These are phyloP conservation scores for Amphipyra berbera DNA, from an alignment of 2,888 invertebrate species.

Conservation along the genomic window DNA sequence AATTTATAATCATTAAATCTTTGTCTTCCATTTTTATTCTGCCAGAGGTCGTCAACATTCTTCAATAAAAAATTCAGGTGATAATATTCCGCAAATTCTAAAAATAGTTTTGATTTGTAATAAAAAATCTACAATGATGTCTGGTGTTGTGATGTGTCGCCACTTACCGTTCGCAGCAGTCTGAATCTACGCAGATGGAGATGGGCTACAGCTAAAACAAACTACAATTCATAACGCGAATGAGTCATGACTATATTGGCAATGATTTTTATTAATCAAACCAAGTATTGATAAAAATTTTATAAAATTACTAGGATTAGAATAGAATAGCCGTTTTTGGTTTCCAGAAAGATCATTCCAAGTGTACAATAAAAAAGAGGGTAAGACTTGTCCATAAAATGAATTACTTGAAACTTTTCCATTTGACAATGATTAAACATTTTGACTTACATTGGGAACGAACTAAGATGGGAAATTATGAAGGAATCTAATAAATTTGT, in stretches of 20 bases:
- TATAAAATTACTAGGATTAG: not conserved
- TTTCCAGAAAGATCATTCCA: too few species aligned
- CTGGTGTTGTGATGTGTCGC: slow-evolving; percentile 56
- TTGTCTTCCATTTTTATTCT: not conserved
- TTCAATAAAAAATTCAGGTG: slow-evolving; percentile 16
- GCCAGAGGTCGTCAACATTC: not conserved
- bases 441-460: too few species aligned
- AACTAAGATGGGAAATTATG: too few species aligned
- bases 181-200: slow-evolving; percentile 70
- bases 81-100: slow-evolving; percentile 14
- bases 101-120: slow-evolving; percentile 33
- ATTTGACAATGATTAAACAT: too few species aligned
- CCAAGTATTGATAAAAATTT: not conserved
- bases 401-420: too few species aligned
- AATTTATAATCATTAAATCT: not conserved
- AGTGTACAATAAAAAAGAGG: too few species aligned
- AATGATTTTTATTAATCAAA: slow-evolving; percentile 71
- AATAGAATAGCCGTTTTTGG: too few species aligned
- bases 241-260: slow-evolving; percentile 75
- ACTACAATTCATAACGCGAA: slow-evolving; percentile 79
- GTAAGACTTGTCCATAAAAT: too few species aligned
- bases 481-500: too few species aligned
- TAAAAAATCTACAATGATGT: slow-evolving; percentile 55
- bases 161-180: slow-evolving; percentile 68
- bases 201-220: slow-evolving; percentile 82